Conservation (phyloP, 2,797 vertebrate species). For the Todus mexicanus region DNA sequence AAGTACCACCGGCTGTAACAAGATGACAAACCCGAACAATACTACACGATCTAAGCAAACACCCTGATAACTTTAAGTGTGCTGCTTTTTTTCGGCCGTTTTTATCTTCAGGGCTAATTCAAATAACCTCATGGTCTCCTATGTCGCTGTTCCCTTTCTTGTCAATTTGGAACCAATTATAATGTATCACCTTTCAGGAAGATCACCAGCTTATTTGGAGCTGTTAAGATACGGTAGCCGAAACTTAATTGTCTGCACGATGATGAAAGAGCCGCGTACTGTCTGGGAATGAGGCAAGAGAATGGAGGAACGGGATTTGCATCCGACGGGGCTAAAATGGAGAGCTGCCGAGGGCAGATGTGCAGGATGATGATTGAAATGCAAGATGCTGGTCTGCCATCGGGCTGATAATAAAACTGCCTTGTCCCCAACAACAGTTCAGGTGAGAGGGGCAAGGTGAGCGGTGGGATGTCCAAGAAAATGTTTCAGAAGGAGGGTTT, state of each 20-base stretch:
- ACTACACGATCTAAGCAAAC: neutral
- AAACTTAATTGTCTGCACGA: slow-evolving; percentile 47
- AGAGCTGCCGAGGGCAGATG: neutral
- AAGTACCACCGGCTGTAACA: neutral
- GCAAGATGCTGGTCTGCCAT: neutral
- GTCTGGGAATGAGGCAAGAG: neutral
- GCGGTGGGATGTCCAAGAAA: neutral
- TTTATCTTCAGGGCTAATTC: neutral
- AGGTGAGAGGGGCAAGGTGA: neutral
- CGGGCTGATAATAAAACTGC: neutral
- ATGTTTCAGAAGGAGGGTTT: fast-evolving
- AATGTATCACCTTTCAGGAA: slow-evolving; percentile 43
- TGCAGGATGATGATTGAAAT: neutral
- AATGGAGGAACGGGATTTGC: neutral
- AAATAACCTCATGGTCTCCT: neutral
- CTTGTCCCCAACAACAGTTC: neutral
- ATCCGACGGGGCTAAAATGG: neutral
- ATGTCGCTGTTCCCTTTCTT: neutral
- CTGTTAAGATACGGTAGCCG: slow-evolving; percentile 47
- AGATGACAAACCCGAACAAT: neutral
- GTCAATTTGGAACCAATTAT: slow-evolving; percentile 29
- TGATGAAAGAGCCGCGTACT: neutral
- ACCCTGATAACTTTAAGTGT: neutral
- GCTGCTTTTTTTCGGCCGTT: neutral
- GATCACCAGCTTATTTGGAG: slow-evolving; percentile 16